Conservation (phyloP, 2,113 vertebrate genomes). For the Dicrurus megarhynchus region DNA sequence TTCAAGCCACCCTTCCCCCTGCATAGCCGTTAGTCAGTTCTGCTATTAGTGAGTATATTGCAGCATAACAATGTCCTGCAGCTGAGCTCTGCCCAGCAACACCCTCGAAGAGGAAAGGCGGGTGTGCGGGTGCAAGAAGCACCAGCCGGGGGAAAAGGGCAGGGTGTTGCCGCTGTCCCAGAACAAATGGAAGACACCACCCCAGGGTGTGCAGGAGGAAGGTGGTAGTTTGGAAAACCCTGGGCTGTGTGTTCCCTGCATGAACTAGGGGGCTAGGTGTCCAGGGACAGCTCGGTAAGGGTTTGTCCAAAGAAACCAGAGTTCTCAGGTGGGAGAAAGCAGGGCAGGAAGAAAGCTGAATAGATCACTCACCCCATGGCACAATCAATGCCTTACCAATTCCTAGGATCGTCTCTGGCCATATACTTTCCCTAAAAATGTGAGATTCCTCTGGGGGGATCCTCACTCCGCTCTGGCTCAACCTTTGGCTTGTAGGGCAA, state of each 20-base stretch:
- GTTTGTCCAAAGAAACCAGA: background rate
- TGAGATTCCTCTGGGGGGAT: accelerated
- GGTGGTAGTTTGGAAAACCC: background rate
- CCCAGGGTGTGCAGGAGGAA: background rate
- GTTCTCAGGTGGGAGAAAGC: background rate
- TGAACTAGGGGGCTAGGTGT: background rate
- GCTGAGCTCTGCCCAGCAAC: slow-evolving; percentile 18
- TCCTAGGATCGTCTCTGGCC: background rate
- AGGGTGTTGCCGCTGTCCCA: background rate
- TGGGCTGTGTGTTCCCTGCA: background rate
- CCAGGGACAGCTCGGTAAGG: accelerated
- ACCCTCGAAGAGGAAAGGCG: background rate
- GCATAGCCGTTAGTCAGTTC: background rate
- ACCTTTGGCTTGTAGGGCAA: background rate
- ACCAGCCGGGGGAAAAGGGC: background rate
- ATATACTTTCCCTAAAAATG: background rate
- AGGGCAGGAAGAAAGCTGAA: background rate
- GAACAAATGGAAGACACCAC: background rate
- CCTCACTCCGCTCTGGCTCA: background rate
- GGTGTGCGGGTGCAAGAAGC: background rate
- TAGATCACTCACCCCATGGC: background rate
- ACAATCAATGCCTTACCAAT: background rate
- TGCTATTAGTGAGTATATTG: background rate
- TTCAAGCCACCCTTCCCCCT: background rate
- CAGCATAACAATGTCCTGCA: background rate